These are phyloP conservation scores for Halichoerus grypus DNA, from an alignment of 2,113 vertebrate species.

Conservation along the genomic window DNA sequence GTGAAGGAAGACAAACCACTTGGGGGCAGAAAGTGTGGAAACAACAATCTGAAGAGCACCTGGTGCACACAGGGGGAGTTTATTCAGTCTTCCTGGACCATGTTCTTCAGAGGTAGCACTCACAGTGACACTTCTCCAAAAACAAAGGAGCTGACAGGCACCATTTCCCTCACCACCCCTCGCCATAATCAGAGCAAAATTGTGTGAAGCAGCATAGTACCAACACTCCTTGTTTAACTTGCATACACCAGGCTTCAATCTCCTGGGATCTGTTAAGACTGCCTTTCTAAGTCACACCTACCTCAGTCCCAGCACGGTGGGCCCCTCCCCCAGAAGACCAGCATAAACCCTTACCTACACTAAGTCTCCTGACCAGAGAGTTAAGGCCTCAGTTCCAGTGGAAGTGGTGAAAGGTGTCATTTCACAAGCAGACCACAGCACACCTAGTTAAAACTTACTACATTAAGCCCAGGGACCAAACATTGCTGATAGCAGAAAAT, in stretches of 20 bases:
- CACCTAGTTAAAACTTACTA: not conserved
- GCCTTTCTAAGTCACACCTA: not conserved
- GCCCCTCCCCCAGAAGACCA: not conserved
- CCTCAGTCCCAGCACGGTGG: not conserved
- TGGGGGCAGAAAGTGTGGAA: not conserved
- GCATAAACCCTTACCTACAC: not conserved
- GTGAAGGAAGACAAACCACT: not conserved
- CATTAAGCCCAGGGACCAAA: not conserved
- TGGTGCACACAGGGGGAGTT: not conserved
- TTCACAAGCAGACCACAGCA: not conserved
- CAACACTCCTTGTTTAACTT: not conserved
- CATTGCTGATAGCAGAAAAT: not conserved
- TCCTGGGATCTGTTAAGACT: not conserved
- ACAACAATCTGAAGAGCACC: not conserved
- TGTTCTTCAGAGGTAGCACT: not conserved
- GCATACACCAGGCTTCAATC: not conserved
- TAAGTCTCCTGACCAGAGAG: not conserved
- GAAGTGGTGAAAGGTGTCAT: not conserved
- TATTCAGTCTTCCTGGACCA: not conserved
- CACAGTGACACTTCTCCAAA: not conserved
- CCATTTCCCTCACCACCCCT: not conserved
- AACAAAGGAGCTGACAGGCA: not conserved
- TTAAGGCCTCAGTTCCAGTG: not conserved
- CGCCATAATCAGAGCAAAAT: not conserved
- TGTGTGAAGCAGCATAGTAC: not conserved